Evolutionary conservation across 2,113 vertebrate genomes (phyloP).

Genomic region (Campylorhamphus procurvoides): DNA sequence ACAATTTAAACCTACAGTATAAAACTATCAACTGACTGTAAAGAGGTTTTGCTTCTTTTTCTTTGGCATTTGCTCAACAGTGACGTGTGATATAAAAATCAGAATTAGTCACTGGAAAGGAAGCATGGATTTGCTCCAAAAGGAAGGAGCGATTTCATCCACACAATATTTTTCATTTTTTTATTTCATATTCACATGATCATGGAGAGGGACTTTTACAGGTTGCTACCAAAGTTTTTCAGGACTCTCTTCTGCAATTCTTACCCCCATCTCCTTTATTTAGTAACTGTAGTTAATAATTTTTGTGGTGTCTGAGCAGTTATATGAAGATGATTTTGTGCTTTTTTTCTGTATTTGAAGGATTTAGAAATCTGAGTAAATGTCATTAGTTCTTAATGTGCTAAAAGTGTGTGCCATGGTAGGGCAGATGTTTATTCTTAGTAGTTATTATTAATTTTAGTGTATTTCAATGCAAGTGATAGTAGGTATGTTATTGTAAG

Average conservation of each 20-base stretch:
- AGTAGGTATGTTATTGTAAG: not conserved
- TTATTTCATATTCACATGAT: not conserved
- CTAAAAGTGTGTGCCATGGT: not conserved
- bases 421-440: slow-evolving; percentile 30
- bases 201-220: not conserved
- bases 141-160: not conserved
- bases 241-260: not conserved
- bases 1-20: not conserved
- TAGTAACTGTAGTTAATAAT: not conserved
- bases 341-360: not conserved
- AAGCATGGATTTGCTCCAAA: slow-evolving; percentile 42
- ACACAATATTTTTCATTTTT: slow-evolving; percentile 1
- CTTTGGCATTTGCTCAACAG: slow-evolving; percentile 45
- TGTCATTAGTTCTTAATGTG: not conserved
- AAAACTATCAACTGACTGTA: slow-evolving; percentile 21
- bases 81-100: slow-evolving; percentile 28
- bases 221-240: not conserved
- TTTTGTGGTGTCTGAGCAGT: not conserved
- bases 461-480: slow-evolving; percentile 43
- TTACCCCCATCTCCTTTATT: not conserved
- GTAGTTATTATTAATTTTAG: slow-evolving; percentile 18
- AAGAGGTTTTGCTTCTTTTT: slow-evolving; percentile 19
- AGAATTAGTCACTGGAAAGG: slow-evolving; percentile 41
- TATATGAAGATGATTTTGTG: not conserved
- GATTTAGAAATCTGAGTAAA: slow-evolving; percentile 14